Evolutionary conservation across 2,113 vertebrate species (phyloP), one percentile per base, ranked within the genome.

Genomic region (Phrynosoma platyrhinos): DNA sequence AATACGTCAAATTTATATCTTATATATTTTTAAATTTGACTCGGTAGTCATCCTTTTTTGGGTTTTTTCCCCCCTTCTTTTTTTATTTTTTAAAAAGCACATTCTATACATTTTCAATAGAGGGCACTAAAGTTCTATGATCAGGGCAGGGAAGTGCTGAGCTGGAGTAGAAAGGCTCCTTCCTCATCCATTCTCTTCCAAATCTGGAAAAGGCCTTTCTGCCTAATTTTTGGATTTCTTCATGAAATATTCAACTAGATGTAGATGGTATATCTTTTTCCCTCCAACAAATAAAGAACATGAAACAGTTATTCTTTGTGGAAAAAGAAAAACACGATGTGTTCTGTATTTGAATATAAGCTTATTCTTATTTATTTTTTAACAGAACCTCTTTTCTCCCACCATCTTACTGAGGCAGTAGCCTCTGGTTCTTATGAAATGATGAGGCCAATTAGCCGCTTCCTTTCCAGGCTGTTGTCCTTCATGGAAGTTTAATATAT

Each of bases 121-220:
- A 98, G 98, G 98, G 98, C 98, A 99, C 98, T 98, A 97, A 97
- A 98, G 98, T 98, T 98, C 98, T 97, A 97, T 96, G 90, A 94
- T 97, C 97, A 97, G 96, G 95, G 96, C 97, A 98, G 92, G 95
- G 91, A 95, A 91, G 91, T 91, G 91, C 90, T 91, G 87, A 91
- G 88, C 74, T 88, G 92, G 90, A 91, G 69, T 83, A 87, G 92
- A 92, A 88, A 87, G 30, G 58, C 78, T 79, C 83, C 88, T 92
- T 92, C 79, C 83, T 93, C 87, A 47, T 74, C 40, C 30, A 36
- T 88, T 87, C 0, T 1, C 55, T 94, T 90, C 94, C 92, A 55
- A 90, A 92, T 92, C 30, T 90, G 87, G 87, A 91, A 88, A 84
- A 96, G 95, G 95, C 94, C 95, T 94, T 93, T 92, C 90, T 91